Evolutionary conservation across 2,113 vertebrate species (phyloP).

Genomic region (Eleginops maclovinus): DNA sequence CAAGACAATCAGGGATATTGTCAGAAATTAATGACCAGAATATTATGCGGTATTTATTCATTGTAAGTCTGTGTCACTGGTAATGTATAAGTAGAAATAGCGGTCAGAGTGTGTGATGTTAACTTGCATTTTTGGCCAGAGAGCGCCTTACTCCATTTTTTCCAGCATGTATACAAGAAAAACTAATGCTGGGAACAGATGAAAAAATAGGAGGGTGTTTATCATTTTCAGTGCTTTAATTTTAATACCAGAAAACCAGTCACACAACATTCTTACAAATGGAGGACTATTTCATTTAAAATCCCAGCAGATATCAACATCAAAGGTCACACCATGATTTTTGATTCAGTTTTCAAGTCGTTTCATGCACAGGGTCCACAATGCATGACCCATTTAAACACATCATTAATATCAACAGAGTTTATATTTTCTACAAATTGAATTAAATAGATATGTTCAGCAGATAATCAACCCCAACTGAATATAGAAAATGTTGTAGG

Average conservation of each 20-base stretch:
- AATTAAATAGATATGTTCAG: slow-evolving; percentile 68
- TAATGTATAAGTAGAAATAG: slow-evolving; percentile 79
- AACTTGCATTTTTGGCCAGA: slow-evolving; percentile 79
- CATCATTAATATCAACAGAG: slow-evolving; percentile 73
- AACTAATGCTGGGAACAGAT: slow-evolving; percentile 61
- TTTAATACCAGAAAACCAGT: slow-evolving; percentile 43
- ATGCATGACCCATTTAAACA: slow-evolving; percentile 63
- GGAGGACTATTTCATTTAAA: slow-evolving; percentile 49
- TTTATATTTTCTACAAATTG: slow-evolving; percentile 82
- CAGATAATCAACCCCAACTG: slow-evolving; percentile 67
- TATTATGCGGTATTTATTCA: slow-evolving; percentile 79
- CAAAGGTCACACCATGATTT: slow-evolving; percentile 41
- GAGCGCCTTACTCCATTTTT: slow-evolving; percentile 79
- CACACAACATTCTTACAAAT: slow-evolving; percentile 39
- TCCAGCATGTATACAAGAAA: slow-evolving; percentile 61
- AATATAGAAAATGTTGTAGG: slow-evolving; percentile 50
- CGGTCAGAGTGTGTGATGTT: slow-evolving; percentile 77
- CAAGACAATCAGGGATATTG: slow-evolving; percentile 83
- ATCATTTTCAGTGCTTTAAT: slow-evolving; percentile 68
- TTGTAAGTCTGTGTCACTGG: slow-evolving; percentile 77
- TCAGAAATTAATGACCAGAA: slow-evolving; percentile 75
- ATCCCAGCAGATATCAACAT: slow-evolving; percentile 55
- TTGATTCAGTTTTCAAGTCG: slow-evolving; percentile 54
- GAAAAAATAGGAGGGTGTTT: slow-evolving; percentile 44
- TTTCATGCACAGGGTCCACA: slow-evolving; percentile 72